phyloP scores from a whole-genome alignment of 1,140 invertebrate species.

The Diploscapter pachys region DNA sequence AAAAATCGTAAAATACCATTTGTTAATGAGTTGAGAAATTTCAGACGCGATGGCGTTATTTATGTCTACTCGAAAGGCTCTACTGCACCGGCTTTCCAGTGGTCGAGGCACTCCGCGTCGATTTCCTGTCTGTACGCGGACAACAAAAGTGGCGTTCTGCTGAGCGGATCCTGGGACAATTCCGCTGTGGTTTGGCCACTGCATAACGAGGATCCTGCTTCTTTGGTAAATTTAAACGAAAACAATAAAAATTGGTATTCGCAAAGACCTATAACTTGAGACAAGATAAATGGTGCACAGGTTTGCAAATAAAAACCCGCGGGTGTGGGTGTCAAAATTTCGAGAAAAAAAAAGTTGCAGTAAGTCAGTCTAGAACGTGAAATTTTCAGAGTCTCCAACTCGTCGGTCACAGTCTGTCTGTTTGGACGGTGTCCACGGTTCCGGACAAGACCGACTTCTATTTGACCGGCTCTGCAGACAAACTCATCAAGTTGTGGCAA shows the following conservation, averaged over 20 bases:
- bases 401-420: constrained; percentile 73
- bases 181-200: constrained; percentile 49
- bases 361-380: not conserved
- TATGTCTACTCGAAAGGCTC: not conserved
- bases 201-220: constrained; percentile 20
- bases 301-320: not conserved
- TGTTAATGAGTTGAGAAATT: constrained; percentile 1
- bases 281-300: too few species aligned
- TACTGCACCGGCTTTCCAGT: not conserved
- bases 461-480: constrained; percentile 76
- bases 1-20: not conserved
- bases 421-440: constrained; percentile 82
- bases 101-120: constrained; percentile 20
- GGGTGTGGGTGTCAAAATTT: not conserved
- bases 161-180: constrained; percentile 45
- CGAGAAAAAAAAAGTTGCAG: not conserved
- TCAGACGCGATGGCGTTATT: not conserved
- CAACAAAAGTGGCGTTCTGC: constrained; percentile 13
- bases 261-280: too few species aligned
- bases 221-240: constrained; percentile 8
- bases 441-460: constrained; percentile 44
- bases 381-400: constrained; percentile 32
- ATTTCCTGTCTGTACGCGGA: constrained; percentile 41
- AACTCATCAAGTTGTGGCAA: constrained; percentile 79
- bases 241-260: not conserved